Evolutionary conservation across 2,888 invertebrate genomes (phyloP), one percentile per base, ranked within the genome.

Genomic region (Colletes collaris): DNA sequence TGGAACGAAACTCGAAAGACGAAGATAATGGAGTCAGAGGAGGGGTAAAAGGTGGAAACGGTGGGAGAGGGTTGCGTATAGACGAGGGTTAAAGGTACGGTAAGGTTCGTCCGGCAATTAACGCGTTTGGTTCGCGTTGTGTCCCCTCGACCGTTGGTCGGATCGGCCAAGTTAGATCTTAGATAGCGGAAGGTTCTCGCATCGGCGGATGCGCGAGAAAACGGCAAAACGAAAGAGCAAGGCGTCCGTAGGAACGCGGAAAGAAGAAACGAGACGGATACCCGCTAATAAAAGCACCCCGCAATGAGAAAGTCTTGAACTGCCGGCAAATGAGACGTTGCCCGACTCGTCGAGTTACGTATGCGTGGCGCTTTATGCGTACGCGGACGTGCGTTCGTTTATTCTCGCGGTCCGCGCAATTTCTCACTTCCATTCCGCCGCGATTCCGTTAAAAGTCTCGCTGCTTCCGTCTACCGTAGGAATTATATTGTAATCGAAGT

Each of bases 241-340:
- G 37, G n/a, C 40, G 50, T 7, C 27, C 27, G 10, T n/a, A 40
- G 49, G 59, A 67, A 69, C 67, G 58, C 49, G 65, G 68, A 65
- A 74, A 60, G 66, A 44, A 37, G 69, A 56, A 52, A 52, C 49
- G 66, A 67, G 71, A 65, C 64, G 16, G 79, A 73, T 70, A 59
- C 40, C 56, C 53, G 82, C 75, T 84, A 85, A 84, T 84, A 82
- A 84, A 86, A 84, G 78, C 77, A 80, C 82, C 83, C 84, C 74
- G 79, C 82, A 87, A 86, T 85, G 85, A 85, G 85, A 87, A 87
- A 87, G 86, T 86, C 86, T 86, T 87, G 85, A 86, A 86, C 85
- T 79, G 73, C 11, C 67, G 62, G 76, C 66, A 71, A 85, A 82
- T 75, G 63, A 74, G 78, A 85, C 73, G 80, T 68, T 68, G 65